A percentile compares a stretch with the other conserved stretches of the same genome.
phyloP scores from a whole-genome alignment of 2,888 invertebrate species.

The Lepidochrysops patricia region DNA sequence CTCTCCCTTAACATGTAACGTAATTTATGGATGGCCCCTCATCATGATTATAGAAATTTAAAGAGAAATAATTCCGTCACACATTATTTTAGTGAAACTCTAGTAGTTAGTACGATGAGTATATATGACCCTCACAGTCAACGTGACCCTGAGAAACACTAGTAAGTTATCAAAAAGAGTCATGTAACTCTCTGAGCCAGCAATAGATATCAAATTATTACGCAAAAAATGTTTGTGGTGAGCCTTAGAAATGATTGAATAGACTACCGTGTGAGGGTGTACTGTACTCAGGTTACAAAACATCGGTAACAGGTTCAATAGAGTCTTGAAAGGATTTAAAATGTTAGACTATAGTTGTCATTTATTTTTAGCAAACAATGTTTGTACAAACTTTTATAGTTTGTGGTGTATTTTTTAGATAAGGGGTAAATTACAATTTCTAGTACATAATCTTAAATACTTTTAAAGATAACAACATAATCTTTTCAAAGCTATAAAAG shows the following conservation, averaged over 20 bases:
- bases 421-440: too few relatives aligned
- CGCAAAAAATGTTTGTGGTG: background rate
- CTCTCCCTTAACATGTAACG: too few relatives aligned
- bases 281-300: background rate
- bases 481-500: background rate
- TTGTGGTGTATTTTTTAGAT: background rate
- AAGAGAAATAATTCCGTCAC: too few relatives aligned
- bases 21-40: too few relatives aligned
- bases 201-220: background rate
- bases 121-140: background rate
- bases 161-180: background rate
- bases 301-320: conserved; percentile 3
- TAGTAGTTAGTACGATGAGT: too few relatives aligned
- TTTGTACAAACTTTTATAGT: background rate
- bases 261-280: background rate
- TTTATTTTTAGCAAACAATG: background rate
- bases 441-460: too few relatives aligned
- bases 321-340: conserved; percentile 3
- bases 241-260: background rate
- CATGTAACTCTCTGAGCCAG: background rate
- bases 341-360: background rate
- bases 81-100: too few relatives aligned
- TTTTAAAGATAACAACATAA: too few relatives aligned
- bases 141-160: background rate
- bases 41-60: too few relatives aligned